phyloP scores from a whole-genome alignment of 2,888 invertebrate species.

The Leuctra nigra region DNA sequence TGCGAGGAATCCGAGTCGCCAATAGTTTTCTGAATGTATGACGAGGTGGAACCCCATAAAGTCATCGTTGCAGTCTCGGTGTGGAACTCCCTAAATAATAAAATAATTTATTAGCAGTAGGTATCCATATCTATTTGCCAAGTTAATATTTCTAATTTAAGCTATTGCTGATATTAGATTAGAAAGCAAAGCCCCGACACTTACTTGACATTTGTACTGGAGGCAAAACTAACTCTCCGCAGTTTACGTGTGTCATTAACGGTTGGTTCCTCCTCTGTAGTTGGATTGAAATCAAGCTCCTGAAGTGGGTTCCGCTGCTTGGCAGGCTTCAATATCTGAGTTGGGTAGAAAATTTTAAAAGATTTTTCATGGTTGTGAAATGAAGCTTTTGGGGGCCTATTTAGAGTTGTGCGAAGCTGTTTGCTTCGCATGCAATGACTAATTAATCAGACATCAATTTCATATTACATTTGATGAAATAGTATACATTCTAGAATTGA shows the following conservation, averaged over 20 bases:
- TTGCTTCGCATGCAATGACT: too few species aligned
- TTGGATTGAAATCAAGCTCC: slow-evolving; percentile 11
- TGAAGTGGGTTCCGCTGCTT: slow-evolving; percentile 11
- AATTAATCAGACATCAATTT: too few species aligned
- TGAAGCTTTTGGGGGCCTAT: too few species aligned
- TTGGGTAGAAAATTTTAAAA: neutral
- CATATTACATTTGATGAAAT: too few species aligned
- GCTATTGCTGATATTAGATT: too few species aligned
- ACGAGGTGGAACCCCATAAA: slow-evolving; percentile 6
- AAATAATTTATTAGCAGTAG: too few species aligned
- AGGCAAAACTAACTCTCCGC: slow-evolving; percentile 17
- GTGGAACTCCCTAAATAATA: slow-evolving; percentile 7
- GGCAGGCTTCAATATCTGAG: slow-evolving; percentile 6
- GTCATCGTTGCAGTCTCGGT: slow-evolving; percentile 4
- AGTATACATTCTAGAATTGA: too few species aligned
- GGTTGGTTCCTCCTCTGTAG: neutral
- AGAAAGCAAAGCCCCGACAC: neutral
- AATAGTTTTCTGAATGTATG: neutral
- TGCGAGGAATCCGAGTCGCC: neutral
- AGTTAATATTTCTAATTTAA: too few species aligned
- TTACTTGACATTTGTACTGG: slow-evolving; percentile 17
- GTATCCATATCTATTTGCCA: too few species aligned
- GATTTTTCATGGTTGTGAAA: too few species aligned
- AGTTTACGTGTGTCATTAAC: slow-evolving; percentile 1
- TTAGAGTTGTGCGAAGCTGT: too few species aligned